Base-by-base conservation (phyloP, 2,888 invertebrate species). In the Pachliopta kotzebuea region DNA sequence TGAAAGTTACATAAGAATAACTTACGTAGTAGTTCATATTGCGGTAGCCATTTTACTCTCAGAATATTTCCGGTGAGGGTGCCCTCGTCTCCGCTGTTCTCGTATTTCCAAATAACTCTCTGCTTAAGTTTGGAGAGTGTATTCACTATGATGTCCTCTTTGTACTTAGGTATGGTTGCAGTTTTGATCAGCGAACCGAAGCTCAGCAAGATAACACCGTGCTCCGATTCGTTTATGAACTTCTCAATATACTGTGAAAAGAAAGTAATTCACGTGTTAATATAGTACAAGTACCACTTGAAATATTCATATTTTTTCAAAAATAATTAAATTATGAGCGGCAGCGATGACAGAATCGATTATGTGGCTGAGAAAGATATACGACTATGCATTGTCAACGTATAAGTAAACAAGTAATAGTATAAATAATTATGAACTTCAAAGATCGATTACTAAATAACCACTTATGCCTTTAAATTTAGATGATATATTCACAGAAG, bases 31-130 rank as follows among this genome's bases (percentile, higher is more conserved):
- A 96, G 84, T 72, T 95, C 95, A 70, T 93, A 94, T 75, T 96
- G 96, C 0, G 96, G 95, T 73, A 95, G 82, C 96, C 96, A 96
- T 62, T 92, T 93, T 66, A 92, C 92, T 56, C 93, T 87, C 81
- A 94, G 85, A 0, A 96, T 93, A 74, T 93, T 91, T 1, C 88
- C 90, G 7, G 74, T 74, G 1, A 84, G 69, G 0, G 84, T 86
- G 0, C 90, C 90, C 56, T 88, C 84, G 2, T 85, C 88, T 0
- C 68, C 82, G 26, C 85, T 81, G 37, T 94, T 89, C 76, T 96
- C 96, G 92, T 94, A 96, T 85, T 96, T 96, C 96, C 96, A 96
- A 21, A 97, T 90, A 14, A 97, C 94, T 59, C 94, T 92, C 74
- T 95, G 93, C 29, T 95, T 93, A 57, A 96, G 80, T 65, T 92